A percentile compares a stretch with the other conserved stretches of the same genome.
phyloP scores from a whole-genome alignment of 1,140 invertebrate genomes.

The Meloidogyne hapla region DNA sequence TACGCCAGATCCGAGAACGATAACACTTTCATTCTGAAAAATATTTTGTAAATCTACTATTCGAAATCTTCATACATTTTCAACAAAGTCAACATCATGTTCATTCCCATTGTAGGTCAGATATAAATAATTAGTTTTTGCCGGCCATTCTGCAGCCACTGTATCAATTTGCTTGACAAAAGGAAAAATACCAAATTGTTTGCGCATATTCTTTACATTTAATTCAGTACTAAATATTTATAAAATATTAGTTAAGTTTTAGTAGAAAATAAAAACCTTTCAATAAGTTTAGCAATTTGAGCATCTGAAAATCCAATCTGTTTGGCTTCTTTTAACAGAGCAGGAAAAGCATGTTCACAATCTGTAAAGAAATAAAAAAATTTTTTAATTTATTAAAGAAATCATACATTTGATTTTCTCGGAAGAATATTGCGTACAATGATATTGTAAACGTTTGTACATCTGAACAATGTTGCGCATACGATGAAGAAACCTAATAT shows the following conservation, averaged over 20 bases:
- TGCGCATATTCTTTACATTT: neutral
- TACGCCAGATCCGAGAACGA: slow-evolving; percentile 83
- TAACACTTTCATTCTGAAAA: slow-evolving; percentile 53
- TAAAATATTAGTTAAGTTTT: neutral
- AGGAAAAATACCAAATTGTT: slow-evolving; percentile 71
- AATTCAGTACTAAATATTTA: neutral
- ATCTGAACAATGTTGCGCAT: slow-evolving; percentile 84
- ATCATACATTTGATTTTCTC: neutral
- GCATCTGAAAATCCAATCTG: slow-evolving; percentile 94
- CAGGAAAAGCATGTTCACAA: neutral
- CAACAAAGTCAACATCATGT: slow-evolving; percentile 75
- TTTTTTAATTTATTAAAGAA: neutral
- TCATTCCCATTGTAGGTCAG: slow-evolving; percentile 86
- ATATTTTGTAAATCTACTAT: neutral
- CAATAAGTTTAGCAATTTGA: slow-evolving; percentile 83
- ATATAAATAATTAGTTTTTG: slow-evolving; percentile 94
- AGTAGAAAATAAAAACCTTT: slow-evolving; percentile 71
- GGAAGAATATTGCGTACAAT: neutral
- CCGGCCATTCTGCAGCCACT: slow-evolving; percentile 98
- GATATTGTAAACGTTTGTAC: slow-evolving; percentile 68
- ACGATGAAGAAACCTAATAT: slow-evolving; percentile 87
- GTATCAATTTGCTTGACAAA: slow-evolving; percentile 98
- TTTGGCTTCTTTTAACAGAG: slow-evolving; percentile 78
- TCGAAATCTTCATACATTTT: neutral
- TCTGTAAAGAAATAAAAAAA: neutral